Evolutionary conservation across 2,888 invertebrate genomes (phyloP), one percentile per base, ranked within the genome.

Genomic region (Drymonia ruficornis): DNA sequence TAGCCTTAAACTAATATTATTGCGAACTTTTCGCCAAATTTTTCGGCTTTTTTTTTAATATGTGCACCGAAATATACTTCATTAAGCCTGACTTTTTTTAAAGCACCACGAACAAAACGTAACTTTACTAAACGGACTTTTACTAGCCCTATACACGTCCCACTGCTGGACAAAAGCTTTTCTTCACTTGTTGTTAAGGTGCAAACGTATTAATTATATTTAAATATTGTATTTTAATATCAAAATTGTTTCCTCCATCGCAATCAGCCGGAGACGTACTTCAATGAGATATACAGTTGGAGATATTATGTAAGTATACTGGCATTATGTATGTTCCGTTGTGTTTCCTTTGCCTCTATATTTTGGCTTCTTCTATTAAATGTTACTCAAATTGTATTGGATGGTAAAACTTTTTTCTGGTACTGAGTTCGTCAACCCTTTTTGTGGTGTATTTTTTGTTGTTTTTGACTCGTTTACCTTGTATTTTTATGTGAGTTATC

Each of bases 251-350:
- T 82, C 79, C 77, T 76, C 72, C 73, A 81, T 84, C 77, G 88
- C 88, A 70, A 74, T 73, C 88, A 91, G 91, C 86, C 88, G 89
- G 90, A 91, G 87, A 78, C 81, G 61, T 89, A 88, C 88, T 89
- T 82, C 89, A 89, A 88, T 78, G 89, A 89, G 75, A 81, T 91
- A 77, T 91, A 89, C 86, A 89, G 88, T 81, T 91, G 91, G 90
- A 76, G 87, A 55, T 90, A 89, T 70, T 90, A 89, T 71, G 91
- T 91, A 73, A 90, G 91, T 90, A 90, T 78, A 49, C 63, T 65
- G 64, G 55, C 63, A 59, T 52, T 59, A 59, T 63, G 53, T 52
- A 57, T 60, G 49, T 52, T 61, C 52, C 52, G 63, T 63, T 50
- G 61, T 11, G 53, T 56, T 67, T 56, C 29, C 55, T 67, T 72